phyloP scores from a whole-genome alignment of 1,140 invertebrate genomes.

The Hestina assimilis region DNA sequence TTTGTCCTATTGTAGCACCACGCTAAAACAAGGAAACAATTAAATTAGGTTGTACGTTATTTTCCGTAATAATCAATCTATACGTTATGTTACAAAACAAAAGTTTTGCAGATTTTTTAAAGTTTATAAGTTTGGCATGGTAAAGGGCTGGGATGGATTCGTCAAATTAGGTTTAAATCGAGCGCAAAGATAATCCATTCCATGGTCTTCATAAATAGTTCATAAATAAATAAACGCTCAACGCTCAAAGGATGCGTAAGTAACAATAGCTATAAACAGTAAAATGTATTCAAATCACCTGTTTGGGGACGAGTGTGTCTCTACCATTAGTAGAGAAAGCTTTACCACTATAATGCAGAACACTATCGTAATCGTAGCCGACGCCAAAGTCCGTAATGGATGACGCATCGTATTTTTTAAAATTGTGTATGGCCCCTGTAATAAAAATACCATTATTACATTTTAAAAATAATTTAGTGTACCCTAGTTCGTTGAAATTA shows the following conservation, averaged over 20 bases:
- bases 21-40: conserved; percentile 40
- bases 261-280: conserved; percentile 10
- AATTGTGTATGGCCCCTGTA: conserved; percentile 80
- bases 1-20: conserved; percentile 80
- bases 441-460: conserved; percentile 25
- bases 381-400: conserved; percentile 82
- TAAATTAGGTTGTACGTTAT: too few relatives aligned
- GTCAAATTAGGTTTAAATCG: too few relatives aligned
- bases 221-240: too few relatives aligned
- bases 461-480: neutral
- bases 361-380: conserved; percentile 85
- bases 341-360: conserved; percentile 85
- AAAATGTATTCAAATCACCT: conserved; percentile 42
- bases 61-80: too few relatives aligned
- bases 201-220: too few relatives aligned
- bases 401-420: conserved; percentile 83
- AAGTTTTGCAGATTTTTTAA: too few relatives aligned
- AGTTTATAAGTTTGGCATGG: too few relatives aligned
- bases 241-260: too few relatives aligned
- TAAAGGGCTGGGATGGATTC: too few relatives aligned
- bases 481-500: neutral
- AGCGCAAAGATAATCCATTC: too few relatives aligned
- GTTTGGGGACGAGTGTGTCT: conserved; percentile 81
- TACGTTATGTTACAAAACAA: too few relatives aligned
- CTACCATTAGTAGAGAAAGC: conserved; percentile 84